These are phyloP conservation scores for Notothenia rossii DNA, from an alignment of 2,113 vertebrate species.

Conservation along the genomic window DNA sequence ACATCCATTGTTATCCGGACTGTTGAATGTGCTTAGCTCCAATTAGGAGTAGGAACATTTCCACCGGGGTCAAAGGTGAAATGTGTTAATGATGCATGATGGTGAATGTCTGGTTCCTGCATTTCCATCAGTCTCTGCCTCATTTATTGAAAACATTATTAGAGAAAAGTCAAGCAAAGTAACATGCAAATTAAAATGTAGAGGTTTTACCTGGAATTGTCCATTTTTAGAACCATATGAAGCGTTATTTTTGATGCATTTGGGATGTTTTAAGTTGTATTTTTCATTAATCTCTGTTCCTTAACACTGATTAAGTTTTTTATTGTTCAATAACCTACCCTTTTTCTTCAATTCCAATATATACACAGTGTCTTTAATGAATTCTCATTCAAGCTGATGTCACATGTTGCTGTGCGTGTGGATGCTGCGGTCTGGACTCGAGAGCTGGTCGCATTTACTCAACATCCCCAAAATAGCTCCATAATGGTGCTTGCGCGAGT, in stretches of 20 bases:
- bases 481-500: slow-evolving; percentile 48
- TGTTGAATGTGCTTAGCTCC: neutral
- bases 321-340: neutral
- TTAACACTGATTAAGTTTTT: neutral
- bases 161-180: neutral
- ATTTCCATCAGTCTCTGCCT: slow-evolving; percentile 17
- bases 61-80: slow-evolving; percentile 33
- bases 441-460: slow-evolving; percentile 42
- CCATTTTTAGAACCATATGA: neutral
- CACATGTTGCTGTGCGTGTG: slow-evolving; percentile 32
- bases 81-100: slow-evolving; percentile 4
- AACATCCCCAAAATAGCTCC: slow-evolving; percentile 65
- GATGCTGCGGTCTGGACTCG: slow-evolving; percentile 29
- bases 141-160: slow-evolving; percentile 2
- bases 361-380: slow-evolving; percentile 33
- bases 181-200: neutral
- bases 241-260: neutral
- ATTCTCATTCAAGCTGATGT: slow-evolving; percentile 28
- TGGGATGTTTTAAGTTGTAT: neutral
- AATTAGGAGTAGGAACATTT: neutral
- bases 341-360: slow-evolving; percentile 2
- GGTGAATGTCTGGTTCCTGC: neutral
- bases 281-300: neutral
- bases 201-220: no score
- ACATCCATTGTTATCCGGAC: neutral